These are phyloP conservation scores for Pangasius sanitwongsei DNA, from an alignment of 2,797 vertebrate genomes.

Conservation along the genomic window DNA sequence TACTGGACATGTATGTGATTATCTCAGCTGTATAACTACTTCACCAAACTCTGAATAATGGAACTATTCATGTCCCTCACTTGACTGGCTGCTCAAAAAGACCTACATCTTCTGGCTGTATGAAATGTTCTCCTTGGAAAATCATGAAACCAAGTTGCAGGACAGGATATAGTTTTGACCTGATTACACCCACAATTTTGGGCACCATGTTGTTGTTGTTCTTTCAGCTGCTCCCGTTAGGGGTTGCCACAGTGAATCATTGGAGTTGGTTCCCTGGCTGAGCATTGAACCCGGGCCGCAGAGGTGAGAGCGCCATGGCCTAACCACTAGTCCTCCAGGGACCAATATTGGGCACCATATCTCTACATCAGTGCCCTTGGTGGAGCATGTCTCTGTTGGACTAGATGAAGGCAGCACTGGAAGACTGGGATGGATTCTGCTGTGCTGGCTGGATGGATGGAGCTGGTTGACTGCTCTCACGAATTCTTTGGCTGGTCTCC, in stretches of 20 bases:
- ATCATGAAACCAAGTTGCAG: not conserved
- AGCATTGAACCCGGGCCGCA: too few species aligned
- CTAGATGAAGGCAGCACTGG: constrained; percentile 9
- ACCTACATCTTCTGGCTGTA: not conserved
- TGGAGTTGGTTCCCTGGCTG: too few species aligned
- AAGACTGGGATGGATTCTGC: constrained; percentile 25
- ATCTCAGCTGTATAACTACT: not conserved
- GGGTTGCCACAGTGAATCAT: too few species aligned
- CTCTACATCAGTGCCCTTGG: constrained; percentile 47
- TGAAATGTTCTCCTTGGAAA: not conserved
- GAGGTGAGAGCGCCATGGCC: too few species aligned
- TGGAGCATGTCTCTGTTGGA: constrained; percentile 26
- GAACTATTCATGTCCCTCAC: not conserved
- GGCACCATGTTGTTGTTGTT: too few species aligned
- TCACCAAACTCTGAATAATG: not conserved
- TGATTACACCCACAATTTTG: constrained; percentile 49
- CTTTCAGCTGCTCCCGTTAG: too few species aligned
- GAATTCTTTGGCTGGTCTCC: constrained; percentile 63
- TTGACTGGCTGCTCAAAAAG: not conserved
- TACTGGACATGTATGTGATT: not conserved
- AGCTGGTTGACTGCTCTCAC: constrained; percentile 5
- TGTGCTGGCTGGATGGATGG: not conserved
- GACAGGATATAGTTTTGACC: not conserved
- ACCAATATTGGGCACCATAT: constrained; percentile 12
- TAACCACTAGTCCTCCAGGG: too few species aligned